Conservation (phyloP, 2,888 invertebrate species). For the Pyrgus malvae region DNA sequence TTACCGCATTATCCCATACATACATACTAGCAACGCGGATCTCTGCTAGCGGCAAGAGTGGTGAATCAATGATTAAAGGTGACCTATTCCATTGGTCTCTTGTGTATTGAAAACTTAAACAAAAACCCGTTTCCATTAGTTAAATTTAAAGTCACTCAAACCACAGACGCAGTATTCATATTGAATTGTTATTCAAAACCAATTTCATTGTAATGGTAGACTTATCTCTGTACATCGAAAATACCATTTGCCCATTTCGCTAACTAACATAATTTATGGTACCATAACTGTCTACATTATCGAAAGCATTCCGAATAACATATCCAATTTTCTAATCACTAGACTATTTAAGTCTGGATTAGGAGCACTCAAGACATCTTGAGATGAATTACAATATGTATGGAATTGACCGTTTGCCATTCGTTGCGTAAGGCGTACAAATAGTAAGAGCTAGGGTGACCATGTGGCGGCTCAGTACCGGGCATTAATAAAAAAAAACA, state of each 20-base stretch:
- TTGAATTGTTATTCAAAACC: neutral
- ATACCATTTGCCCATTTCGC: constrained; percentile 27
- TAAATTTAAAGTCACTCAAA: too few relatives aligned
- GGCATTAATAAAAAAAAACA: too few relatives aligned
- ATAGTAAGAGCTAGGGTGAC: constrained; percentile 38
- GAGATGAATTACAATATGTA: constrained; percentile 33
- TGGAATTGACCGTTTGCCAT: constrained; percentile 35
- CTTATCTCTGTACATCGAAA: constrained; percentile 8
- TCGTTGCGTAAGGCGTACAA: constrained; percentile 39
- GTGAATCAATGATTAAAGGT: too few relatives aligned
- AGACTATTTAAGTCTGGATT: constrained; percentile 31
- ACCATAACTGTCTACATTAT: constrained; percentile 34
- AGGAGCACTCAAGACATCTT: constrained; percentile 37
- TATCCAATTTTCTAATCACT: constrained; percentile 35
- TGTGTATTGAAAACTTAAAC: too few relatives aligned
- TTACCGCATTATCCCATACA: too few relatives aligned
- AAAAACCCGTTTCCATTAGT: too few relatives aligned
- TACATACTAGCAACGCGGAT: too few relatives aligned
- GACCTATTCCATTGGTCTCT: too few relatives aligned
- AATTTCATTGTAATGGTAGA: constrained; percentile 11
- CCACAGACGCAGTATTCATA: too few relatives aligned
- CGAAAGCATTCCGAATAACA: constrained; percentile 30
- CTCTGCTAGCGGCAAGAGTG: too few relatives aligned
- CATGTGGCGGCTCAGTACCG: neutral
- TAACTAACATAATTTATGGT: constrained; percentile 27